A percentile compares a stretch with the other conserved stretches of the same genome.
Evolutionary conservation across 2,797 vertebrate genomes (phyloP).

Genomic region (Centroberyx gerrardi): DNA sequence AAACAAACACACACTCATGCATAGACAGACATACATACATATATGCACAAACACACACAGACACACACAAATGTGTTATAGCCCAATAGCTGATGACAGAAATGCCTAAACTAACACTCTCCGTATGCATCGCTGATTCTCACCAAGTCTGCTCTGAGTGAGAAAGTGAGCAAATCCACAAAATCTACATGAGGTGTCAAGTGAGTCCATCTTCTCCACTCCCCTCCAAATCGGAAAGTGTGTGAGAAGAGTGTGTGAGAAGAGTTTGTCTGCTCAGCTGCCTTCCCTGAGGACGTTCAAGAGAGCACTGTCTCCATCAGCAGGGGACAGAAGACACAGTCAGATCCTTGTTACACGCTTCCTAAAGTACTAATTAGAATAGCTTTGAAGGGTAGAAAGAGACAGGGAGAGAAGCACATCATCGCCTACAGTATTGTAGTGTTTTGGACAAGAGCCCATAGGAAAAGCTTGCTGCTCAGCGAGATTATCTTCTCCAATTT

Average conservation of each 20-base stretch:
- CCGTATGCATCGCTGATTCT: constrained; percentile 14
- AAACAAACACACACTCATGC: not conserved
- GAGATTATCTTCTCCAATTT: constrained; percentile 21
- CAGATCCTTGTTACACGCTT: constrained; percentile 48
- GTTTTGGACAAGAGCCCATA: constrained; percentile 41
- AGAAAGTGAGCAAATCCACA: constrained; percentile 27
- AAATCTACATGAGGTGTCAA: constrained; percentile 26
- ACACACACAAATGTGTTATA: not conserved
- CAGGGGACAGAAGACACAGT: constrained; percentile 41
- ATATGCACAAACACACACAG: not conserved
- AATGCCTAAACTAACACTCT: not conserved
- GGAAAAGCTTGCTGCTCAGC: constrained; percentile 29
- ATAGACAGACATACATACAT: not conserved
- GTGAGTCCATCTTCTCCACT: not conserved
- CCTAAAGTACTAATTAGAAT: constrained; percentile 59
- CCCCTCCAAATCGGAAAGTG: constrained; percentile 27
- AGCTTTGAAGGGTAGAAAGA: constrained; percentile 47
- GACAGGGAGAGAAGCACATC: not conserved
- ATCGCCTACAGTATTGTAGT: constrained; percentile 13
- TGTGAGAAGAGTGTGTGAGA: constrained; percentile 20
- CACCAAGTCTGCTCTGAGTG: constrained; percentile 3
- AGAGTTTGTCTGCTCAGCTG: constrained; percentile 29
- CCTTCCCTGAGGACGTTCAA: constrained; percentile 54
- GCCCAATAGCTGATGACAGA: not conserved
- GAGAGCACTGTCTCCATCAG: constrained; percentile 43